phyloP scores from a whole-genome alignment of 1,140 invertebrate genomes.

The Bombus waltoni region DNA sequence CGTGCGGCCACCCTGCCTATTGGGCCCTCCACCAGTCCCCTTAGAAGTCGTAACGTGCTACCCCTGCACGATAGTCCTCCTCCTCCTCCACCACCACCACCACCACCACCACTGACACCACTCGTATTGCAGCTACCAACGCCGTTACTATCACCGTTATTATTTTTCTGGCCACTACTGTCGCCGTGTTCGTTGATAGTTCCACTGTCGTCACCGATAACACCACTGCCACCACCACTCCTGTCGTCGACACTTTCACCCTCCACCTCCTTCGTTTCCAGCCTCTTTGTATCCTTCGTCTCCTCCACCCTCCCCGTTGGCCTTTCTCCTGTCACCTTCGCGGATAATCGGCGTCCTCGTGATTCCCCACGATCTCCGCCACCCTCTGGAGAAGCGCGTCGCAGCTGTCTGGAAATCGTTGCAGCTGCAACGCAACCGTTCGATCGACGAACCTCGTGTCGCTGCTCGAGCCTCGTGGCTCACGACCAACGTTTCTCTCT shows the following conservation, averaged over 20 bases:
- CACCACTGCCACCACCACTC: constrained; percentile 26
- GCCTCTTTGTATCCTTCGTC: background rate
- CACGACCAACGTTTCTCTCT: background rate
- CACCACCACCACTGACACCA: background rate
- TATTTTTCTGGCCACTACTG: background rate
- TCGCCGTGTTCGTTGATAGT: background rate
- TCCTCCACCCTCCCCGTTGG: constrained; percentile 16
- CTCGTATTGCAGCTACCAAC: background rate
- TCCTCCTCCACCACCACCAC: background rate
- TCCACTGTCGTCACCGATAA: constrained; percentile 15
- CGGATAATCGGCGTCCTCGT: constrained; percentile 4
- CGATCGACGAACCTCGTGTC: constrained; percentile 3
- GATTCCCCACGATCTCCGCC: background rate
- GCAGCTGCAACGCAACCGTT: constrained; percentile 47
- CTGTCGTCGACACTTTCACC: constrained; percentile 21
- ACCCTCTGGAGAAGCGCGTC: constrained; percentile 23
- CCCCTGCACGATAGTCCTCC: constrained; percentile 55
- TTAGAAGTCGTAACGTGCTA: constrained; percentile 67
- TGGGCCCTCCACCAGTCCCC: constrained; percentile 71
- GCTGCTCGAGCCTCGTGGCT: background rate
- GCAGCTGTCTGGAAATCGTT: constrained; percentile 61
- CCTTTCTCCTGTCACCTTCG: constrained; percentile 47
- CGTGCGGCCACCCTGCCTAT: constrained; percentile 77
- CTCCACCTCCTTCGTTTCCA: constrained; percentile 46
- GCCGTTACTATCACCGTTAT: constrained; percentile 3